Evolutionary conservation across 2,113 vertebrate genomes (phyloP), one percentile per base, ranked within the genome.

Genomic region (Aegypius monachus): DNA sequence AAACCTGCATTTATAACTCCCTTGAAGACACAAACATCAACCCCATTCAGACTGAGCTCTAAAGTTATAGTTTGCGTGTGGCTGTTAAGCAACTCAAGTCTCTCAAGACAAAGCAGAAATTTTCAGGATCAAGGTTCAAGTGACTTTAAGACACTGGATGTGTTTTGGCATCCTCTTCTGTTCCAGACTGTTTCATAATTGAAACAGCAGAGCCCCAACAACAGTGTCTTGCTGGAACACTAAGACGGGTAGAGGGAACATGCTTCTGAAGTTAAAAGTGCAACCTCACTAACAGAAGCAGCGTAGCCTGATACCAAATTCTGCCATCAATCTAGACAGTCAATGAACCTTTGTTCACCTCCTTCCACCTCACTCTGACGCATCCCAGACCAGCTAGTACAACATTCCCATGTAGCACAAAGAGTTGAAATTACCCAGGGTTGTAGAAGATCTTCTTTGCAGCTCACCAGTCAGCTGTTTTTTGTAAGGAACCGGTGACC

Each of bases 391-490:
- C 32, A 17, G n/a, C n/a, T 68, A 73, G 13, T 53, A 75, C 16
- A 65, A 72, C 59, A 88, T 2, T 61, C 53, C 20, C 59, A 40
- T 47, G 75, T 4, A 95, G 55, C 77, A 82, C 10, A 88, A 82
- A 85, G 20, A 82, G 58, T 19, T 50, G 63, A 90, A 96, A 79
- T 97, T 98, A 99, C 99, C 99, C 26, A 99, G 98, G 7, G 97
- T 95, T 4, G 98, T 80, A 58, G 99, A 99, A 29, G 99, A 98
- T n/a, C 99, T 98, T 92, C 99, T 98, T 82, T 98, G 98, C 36
- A 98, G 97, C 19, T 99, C 99, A 18, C 98, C 96, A 93, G 98
- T 95, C 36, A 98, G 97, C 58, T 98, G 98, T 68, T 99, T 99
- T 92, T 98, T 98, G 88, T 98, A 98, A 10, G 98, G 74, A 62